A percentile compares a stretch with the other conserved stretches of the same genome.
These are phyloP conservation scores for Mionectes macconnelli DNA, from an alignment of 2,113 vertebrate genomes.

Conservation along the genomic window DNA sequence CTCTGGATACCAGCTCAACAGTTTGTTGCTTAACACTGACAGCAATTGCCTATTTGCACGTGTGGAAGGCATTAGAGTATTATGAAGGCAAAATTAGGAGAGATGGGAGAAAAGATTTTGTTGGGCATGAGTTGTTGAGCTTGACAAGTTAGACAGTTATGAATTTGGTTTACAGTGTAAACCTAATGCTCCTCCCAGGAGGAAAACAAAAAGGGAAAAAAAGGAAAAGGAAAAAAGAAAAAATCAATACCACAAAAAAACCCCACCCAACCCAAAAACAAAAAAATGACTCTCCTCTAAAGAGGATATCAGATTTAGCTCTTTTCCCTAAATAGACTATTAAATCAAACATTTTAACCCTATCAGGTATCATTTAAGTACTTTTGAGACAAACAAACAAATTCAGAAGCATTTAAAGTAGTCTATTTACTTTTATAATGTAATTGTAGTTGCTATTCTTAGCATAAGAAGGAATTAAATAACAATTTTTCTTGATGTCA, in stretches of 20 bases:
- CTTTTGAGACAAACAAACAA: background rate
- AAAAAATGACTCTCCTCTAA: background rate
- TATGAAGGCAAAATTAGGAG: background rate
- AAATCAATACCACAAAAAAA: background rate
- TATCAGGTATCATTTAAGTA: background rate
- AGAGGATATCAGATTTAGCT: background rate
- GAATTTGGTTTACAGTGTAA: background rate
- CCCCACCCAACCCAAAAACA: fast-evolving
- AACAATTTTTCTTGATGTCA: background rate
- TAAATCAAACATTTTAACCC: background rate
- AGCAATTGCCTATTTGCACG: background rate
- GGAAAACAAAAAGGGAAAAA: background rate
- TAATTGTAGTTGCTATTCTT: background rate
- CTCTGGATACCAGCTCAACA: background rate
- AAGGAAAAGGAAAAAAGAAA: background rate
- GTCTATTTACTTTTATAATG: background rate
- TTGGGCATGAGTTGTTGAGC: background rate
- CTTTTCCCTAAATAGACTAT: background rate
- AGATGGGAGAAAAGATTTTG: background rate
- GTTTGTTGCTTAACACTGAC: background rate
- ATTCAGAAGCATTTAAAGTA: background rate
- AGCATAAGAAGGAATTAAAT: background rate
- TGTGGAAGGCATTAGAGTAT: background rate
- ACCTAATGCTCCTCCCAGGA: background rate
- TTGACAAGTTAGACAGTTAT: background rate